Evolutionary conservation across 2,797 vertebrate species (phyloP).

Genomic region (Betta splendens): DNA sequence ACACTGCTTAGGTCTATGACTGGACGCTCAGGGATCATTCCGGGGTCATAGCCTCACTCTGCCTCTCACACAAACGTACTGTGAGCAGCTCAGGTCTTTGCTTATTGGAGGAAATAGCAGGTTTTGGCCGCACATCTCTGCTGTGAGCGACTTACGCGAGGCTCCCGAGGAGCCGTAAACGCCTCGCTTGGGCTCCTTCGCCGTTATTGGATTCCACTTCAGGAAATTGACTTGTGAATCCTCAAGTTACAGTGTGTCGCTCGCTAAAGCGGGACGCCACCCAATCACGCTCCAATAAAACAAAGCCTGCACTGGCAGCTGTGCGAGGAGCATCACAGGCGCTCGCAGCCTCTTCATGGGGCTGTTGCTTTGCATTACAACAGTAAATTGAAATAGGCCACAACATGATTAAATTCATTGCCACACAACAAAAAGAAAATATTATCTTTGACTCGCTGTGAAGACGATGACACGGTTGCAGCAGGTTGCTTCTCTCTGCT

Average conservation of each 20-base stretch:
- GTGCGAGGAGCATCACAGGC: conserved; percentile 41
- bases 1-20: no score
- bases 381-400: conserved; percentile 62
- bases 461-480: conserved; percentile 57
- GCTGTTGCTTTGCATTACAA: conserved; percentile 62
- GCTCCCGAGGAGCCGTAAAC: conserved; percentile 43
- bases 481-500: conserved; percentile 48
- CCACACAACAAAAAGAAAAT: conserved; percentile 51
- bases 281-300: conserved; percentile 67
- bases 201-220: conserved; percentile 62
- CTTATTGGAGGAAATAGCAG: no score
- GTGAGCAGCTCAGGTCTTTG: no score
- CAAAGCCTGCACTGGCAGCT: conserved; percentile 29
- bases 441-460: conserved; percentile 54
- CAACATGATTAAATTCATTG: conserved; percentile 63
- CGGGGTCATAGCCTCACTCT: no score
- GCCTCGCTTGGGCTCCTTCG: conserved; percentile 20
- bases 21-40: no score
- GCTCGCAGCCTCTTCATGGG: conserved; percentile 33
- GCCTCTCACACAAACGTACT: no score
- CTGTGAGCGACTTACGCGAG: conserved; percentile 7
- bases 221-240: conserved; percentile 66
- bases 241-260: conserved; percentile 38
- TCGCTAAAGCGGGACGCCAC: conserved; percentile 50
- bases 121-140: no score